These are phyloP conservation scores for Frieseomelitta varia DNA, from an alignment of 1,140 invertebrate species.

Conservation along the genomic window DNA sequence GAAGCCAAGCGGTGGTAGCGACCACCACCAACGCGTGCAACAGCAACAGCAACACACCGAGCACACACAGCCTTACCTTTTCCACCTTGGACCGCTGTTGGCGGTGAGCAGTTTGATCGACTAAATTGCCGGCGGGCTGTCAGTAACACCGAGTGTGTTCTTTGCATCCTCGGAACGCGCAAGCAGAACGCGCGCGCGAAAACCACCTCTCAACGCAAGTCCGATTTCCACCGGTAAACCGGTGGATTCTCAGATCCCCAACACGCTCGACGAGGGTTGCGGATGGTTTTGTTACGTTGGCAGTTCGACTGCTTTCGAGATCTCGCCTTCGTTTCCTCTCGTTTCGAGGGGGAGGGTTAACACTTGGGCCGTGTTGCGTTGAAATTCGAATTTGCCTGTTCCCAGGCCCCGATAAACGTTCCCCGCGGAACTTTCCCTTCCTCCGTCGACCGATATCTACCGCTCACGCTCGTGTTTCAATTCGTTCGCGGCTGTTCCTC, in stretches of 20 bases:
- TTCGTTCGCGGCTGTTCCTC: not conserved
- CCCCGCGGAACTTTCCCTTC: not conserved
- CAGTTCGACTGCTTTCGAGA: not conserved
- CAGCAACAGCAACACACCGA: not conserved
- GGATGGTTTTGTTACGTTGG: not conserved
- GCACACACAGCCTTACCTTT: conserved; percentile 18
- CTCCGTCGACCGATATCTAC: not conserved
- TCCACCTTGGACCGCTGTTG: conserved; percentile 50
- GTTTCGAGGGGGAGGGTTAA: not conserved
- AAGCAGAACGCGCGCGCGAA: conserved; percentile 21
- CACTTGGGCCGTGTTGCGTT: not conserved
- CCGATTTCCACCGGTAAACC: conserved; percentile 29
- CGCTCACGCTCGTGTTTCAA: not conserved
- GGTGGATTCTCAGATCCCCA: not conserved
- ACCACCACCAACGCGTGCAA: not conserved
- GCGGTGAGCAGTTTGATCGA: conserved; percentile 62
- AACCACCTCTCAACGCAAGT: conserved; percentile 43
- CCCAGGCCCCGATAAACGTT: conserved; percentile 11
- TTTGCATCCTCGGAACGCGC: conserved; percentile 38
- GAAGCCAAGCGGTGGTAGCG: not conserved
- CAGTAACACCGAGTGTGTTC: conserved; percentile 56
- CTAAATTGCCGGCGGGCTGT: conserved; percentile 59
- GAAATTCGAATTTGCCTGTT: conserved; percentile 29
- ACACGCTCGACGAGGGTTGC: not conserved
- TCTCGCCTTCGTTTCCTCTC: too few relatives aligned